These are phyloP conservation scores for Castor canadensis DNA, from an alignment of 2,113 vertebrate genomes.

Conservation along the genomic window DNA sequence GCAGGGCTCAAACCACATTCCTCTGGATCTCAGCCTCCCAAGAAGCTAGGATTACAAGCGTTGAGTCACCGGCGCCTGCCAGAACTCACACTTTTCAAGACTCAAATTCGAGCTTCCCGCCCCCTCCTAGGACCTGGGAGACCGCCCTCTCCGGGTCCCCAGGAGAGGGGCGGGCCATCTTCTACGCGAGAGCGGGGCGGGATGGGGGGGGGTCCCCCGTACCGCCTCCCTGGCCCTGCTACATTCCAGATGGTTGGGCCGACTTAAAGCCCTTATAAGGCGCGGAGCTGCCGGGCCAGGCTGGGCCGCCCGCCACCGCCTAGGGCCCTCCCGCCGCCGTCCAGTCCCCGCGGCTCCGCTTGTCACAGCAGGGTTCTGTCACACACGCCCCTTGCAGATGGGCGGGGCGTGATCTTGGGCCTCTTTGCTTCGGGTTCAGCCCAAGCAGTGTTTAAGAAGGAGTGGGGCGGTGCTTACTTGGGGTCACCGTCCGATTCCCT, in stretches of 20 bases:
- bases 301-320: slow-evolving; percentile 22
- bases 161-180: background rate
- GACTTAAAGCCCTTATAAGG: slow-evolving; percentile 70
- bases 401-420: background rate
- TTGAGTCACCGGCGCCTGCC: too few species aligned
- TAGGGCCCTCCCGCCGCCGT: background rate
- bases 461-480: background rate
- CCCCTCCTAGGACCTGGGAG: background rate
- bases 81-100: background rate
- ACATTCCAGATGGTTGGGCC: background rate
- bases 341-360: rapidly evolving
- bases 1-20: too few species aligned
- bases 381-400: background rate
- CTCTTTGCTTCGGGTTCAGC: rapidly evolving
- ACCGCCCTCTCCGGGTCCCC: background rate
- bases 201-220: background rate
- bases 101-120: background rate
- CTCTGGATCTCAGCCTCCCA: too few species aligned
- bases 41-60: too few species aligned
- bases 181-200: background rate
- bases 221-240: background rate
- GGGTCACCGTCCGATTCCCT: background rate
- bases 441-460: rapidly evolving
- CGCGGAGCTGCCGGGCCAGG: background rate
- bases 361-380: background rate